These are phyloP conservation scores for Geococcyx californianus DNA, from an alignment of 2,113 vertebrate species.

Conservation along the genomic window DNA sequence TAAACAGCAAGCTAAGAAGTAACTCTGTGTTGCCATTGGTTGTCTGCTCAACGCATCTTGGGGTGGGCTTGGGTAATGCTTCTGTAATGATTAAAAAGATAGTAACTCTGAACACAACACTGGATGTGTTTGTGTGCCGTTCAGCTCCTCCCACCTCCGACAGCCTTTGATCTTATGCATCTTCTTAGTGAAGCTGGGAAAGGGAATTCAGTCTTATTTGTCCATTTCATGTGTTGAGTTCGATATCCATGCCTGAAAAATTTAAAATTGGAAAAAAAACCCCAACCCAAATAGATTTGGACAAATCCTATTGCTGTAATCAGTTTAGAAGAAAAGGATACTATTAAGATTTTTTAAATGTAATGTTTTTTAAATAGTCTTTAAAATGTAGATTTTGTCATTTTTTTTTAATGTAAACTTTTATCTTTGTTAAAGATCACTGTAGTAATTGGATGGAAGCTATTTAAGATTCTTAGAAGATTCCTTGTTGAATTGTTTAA, in stretches of 20 bases:
- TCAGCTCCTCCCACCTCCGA: not conserved
- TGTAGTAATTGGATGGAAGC: not conserved
- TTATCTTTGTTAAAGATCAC: not conserved
- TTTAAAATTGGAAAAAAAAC: not conserved
- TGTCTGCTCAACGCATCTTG: not conserved
- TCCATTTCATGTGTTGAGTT: not conserved
- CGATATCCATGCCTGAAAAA: not conserved
- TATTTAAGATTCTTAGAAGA: not conserved
- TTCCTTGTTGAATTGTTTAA: not conserved
- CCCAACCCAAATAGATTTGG: no score
- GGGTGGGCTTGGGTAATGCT: not conserved
- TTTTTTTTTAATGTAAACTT: not conserved
- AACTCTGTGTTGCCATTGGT: not conserved
- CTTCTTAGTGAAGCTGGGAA: not conserved
- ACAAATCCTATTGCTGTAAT: not conserved
- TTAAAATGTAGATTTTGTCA: not conserved
- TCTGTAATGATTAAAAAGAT: not conserved
- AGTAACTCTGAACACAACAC: not conserved
- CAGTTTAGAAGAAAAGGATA: not conserved
- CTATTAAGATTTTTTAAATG: not conserved
- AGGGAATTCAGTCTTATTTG: not conserved
- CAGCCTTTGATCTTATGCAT: not conserved
- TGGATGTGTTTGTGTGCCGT: accelerated
- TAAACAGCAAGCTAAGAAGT: not conserved
- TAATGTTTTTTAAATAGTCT: not conserved